Conservation (phyloP, 1,140 invertebrate genomes). For the Papilio dardanus region DNA sequence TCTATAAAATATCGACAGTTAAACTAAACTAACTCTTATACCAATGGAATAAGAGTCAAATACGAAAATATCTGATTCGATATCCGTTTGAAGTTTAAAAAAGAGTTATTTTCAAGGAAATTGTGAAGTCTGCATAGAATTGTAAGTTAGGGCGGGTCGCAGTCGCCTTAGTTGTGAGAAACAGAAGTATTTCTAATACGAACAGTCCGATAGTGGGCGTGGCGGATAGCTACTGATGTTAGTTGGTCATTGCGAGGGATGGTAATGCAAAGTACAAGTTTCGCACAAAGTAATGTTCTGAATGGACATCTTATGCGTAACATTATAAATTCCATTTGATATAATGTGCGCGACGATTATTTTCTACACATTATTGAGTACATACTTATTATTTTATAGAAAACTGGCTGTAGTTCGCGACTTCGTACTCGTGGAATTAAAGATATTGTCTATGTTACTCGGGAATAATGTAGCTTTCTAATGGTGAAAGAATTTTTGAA, state of each 20-base stretch:
- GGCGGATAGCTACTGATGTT: slow-evolving; percentile 14
- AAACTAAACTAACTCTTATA: background rate
- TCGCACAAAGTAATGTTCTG: background rate
- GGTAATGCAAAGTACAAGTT: slow-evolving; percentile 53
- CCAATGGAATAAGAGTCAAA: slow-evolving; percentile 24
- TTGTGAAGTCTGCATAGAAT: slow-evolving; percentile 62
- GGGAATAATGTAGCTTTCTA: too few relatives aligned
- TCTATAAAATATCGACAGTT: background rate
- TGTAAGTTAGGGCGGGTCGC: slow-evolving; percentile 54
- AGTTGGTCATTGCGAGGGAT: slow-evolving; percentile 63
- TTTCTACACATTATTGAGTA: too few relatives aligned
- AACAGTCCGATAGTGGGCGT: slow-evolving; percentile 39
- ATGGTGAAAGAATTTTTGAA: too few relatives aligned
- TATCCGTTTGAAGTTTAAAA: slow-evolving; percentile 18
- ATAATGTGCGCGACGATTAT: too few relatives aligned
- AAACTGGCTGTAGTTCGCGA: too few relatives aligned
- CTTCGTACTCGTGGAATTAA: too few relatives aligned
- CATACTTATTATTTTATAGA: too few relatives aligned
- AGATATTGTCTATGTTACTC: too few relatives aligned
- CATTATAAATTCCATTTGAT: too few relatives aligned
- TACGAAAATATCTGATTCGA: slow-evolving; percentile 31
- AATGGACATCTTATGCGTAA: too few relatives aligned
- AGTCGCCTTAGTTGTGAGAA: slow-evolving; percentile 63
- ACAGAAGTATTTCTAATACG: slow-evolving; percentile 77
- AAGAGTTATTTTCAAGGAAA: slow-evolving; percentile 40